Conservation (phyloP, 1,140 invertebrate species). For the Drosophila willistoni region DNA sequence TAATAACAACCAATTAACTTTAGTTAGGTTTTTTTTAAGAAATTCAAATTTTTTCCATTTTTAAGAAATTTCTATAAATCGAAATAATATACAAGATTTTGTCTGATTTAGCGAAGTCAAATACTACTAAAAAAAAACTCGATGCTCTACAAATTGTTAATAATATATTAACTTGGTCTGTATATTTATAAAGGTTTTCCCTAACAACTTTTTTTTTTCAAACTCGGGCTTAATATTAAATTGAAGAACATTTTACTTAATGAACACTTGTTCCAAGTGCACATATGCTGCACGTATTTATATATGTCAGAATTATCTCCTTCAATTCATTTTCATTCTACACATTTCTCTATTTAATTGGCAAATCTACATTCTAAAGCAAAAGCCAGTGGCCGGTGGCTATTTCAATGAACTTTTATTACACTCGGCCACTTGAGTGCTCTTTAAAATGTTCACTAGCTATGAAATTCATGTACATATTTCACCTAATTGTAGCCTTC, state of each 20-base stretch:
- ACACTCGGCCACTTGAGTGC: slow-evolving; percentile 8
- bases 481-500: slow-evolving; percentile 18
- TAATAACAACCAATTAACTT: no score
- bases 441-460: slow-evolving; percentile 14
- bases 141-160: no score
- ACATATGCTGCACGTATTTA: neutral
- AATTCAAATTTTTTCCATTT: no score
- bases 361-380: slow-evolving; percentile 1
- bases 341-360: slow-evolving; percentile 19
- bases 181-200: no score
- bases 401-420: slow-evolving; percentile 21
- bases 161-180: no score
- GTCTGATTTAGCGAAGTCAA: no score
- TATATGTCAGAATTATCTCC: slow-evolving; percentile 4
- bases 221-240: neutral
- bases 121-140: no score
- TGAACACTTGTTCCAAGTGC: neutral
- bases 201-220: neutral
- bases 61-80: no score
- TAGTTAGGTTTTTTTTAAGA: no score
- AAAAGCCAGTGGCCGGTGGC: slow-evolving; percentile 1
- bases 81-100: no score
- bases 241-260: neutral
- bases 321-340: slow-evolving; percentile 13
- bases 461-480: slow-evolving; percentile 11